These are phyloP conservation scores for Bombus turneri DNA, from an alignment of 1,140 invertebrate genomes.

Conservation along the genomic window DNA sequence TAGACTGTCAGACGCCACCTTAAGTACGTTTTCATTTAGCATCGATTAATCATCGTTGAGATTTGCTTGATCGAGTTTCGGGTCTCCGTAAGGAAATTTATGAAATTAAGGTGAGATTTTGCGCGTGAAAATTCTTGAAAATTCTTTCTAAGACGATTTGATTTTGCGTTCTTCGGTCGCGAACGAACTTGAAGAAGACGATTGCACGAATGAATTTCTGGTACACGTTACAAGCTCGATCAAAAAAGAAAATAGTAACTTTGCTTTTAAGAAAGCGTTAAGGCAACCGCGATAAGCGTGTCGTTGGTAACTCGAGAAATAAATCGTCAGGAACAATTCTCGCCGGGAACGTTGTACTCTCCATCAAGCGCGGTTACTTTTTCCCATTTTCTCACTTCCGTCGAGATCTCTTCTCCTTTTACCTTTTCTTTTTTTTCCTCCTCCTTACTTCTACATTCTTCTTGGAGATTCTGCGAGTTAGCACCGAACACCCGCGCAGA, in stretches of 20 bases:
- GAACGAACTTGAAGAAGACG: not conserved
- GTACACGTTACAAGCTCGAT: constrained; percentile 4
- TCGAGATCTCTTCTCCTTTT: not conserved
- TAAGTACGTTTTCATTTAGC: not conserved
- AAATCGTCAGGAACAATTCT: constrained; percentile 50
- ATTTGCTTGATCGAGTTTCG: too few species aligned
- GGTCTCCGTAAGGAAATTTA: too few species aligned
- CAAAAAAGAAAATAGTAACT: constrained; percentile 4
- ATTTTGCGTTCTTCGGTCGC: not conserved
- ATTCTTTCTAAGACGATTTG: not conserved
- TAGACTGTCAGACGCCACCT: not conserved
- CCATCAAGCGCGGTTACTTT: constrained; percentile 28
- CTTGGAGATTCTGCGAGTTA: not conserved
- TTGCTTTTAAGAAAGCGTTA: constrained; percentile 24
- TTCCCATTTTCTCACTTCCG: constrained; percentile 54
- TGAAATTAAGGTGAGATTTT: too few species aligned
- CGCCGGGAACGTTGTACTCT: constrained; percentile 28
- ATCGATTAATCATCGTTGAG: not conserved
- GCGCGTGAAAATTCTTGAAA: not conserved
- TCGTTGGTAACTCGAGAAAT: constrained; percentile 33
- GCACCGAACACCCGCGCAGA: constrained; percentile 30
- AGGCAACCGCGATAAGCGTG: constrained; percentile 17
- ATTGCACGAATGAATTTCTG: constrained; percentile 5
- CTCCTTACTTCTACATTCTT: not conserved
- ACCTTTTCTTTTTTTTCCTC: not conserved